These are phyloP conservation scores for Grapholita molesta DNA, from an alignment of 1,140 invertebrate genomes.

Conservation along the genomic window DNA sequence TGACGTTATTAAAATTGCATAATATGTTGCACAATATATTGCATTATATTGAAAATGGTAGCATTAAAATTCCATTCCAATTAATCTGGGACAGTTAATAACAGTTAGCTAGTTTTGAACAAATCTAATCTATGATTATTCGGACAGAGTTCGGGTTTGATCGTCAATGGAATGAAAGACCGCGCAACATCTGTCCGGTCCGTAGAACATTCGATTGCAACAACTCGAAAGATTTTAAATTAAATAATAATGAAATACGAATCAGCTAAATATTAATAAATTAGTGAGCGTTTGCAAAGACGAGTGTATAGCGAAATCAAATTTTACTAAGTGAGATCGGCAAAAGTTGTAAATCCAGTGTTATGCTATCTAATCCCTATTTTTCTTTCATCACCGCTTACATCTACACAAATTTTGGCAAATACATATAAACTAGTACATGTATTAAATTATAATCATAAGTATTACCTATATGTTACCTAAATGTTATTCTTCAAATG, in stretches of 20 bases:
- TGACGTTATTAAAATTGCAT: too few species aligned
- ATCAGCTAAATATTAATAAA: background rate
- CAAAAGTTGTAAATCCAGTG: too few species aligned
- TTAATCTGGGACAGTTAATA: background rate
- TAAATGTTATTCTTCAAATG: slow-evolving; percentile 62
- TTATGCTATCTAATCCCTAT: too few species aligned
- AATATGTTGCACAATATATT: too few species aligned
- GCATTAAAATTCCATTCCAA: too few species aligned
- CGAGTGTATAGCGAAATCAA: too few species aligned
- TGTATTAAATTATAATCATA: background rate
- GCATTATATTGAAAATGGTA: too few species aligned
- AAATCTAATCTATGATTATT: background rate
- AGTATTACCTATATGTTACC: slow-evolving; percentile 28
- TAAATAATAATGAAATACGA: slow-evolving; percentile 23
- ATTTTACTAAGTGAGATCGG: too few species aligned
- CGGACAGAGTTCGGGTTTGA: background rate
- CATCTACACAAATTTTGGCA: background rate
- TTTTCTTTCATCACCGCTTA: background rate
- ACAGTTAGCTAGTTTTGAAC: background rate
- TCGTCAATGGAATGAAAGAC: slow-evolving; percentile 8
- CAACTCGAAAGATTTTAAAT: slow-evolving; percentile 23
- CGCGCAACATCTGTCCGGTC: slow-evolving; percentile 52
- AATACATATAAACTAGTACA: background rate
- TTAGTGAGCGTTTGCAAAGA: too few species aligned
- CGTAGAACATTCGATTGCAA: slow-evolving; percentile 40